phyloP scores from a whole-genome alignment of 2,888 invertebrate genomes.

The Sarcophaga caerulescens region DNA sequence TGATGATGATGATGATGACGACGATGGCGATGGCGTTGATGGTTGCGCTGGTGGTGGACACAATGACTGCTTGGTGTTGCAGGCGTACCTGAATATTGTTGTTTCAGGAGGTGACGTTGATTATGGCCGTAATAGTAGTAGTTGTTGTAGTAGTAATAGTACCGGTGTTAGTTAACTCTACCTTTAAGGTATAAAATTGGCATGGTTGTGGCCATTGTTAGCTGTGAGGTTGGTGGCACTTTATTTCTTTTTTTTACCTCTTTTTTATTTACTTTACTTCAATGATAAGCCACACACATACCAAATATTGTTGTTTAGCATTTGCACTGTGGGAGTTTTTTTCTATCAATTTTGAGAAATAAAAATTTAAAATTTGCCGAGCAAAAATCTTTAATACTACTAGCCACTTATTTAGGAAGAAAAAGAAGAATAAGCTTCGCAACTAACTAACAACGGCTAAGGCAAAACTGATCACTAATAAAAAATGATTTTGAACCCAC shows the following conservation, averaged over 20 bases:
- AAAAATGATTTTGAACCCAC: too few relatives aligned
- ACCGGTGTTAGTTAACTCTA: constrained; percentile 57
- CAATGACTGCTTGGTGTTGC: constrained; percentile 42
- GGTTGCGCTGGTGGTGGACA: constrained; percentile 21
- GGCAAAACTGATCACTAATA: too few relatives aligned
- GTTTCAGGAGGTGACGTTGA: constrained; percentile 34
- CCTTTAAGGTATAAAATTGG: constrained; percentile 67
- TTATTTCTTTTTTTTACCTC: constrained; percentile 20
- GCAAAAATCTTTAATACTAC: too few relatives aligned
- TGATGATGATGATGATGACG: constrained; percentile 33
- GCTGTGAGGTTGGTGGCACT: constrained; percentile 53
- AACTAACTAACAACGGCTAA: too few relatives aligned
- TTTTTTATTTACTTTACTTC: constrained; percentile 33
- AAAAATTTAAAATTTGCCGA: too few relatives aligned
- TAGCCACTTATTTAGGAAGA: too few relatives aligned
- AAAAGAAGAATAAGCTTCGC: too few relatives aligned
- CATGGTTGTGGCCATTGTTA: constrained; percentile 63
- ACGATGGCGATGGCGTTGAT: constrained; percentile 13
- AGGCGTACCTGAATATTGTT: background rate
- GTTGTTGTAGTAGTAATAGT: constrained; percentile 60
- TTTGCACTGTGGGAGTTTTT: constrained; percentile 25
- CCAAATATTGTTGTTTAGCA: constrained; percentile 27
- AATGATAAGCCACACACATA: constrained; percentile 49
- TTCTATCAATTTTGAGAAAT: background rate
- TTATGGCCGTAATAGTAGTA: constrained; percentile 51